These are phyloP conservation scores for Steinernema khuongi DNA, from an alignment of 1,140 invertebrate genomes.

Conservation along the genomic window DNA sequence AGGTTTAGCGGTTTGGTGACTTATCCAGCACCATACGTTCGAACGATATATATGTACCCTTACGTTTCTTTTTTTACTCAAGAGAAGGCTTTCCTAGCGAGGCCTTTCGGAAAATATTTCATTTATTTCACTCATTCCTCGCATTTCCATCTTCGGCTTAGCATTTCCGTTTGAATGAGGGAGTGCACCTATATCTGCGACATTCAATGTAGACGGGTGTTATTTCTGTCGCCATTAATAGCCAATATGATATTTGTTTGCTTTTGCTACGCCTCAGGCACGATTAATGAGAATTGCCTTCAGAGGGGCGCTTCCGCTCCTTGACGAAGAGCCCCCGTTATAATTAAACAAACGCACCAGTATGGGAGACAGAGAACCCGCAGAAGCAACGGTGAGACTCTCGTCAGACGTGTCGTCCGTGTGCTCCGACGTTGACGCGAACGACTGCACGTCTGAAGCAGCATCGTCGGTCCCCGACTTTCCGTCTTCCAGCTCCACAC, in stretches of 20 bases:
- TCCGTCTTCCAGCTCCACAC: constrained; percentile 1
- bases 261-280: background rate
- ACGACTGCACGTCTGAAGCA: background rate
- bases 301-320: background rate
- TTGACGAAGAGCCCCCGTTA: background rate
- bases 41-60: too few relatives aligned
- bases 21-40: too few relatives aligned
- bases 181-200: too few relatives aligned
- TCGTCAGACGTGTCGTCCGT: background rate
- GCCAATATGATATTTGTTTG: background rate
- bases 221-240: constrained; percentile 3
- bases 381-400: background rate
- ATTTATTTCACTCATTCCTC: background rate
- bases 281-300: background rate
- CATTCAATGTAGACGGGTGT: too few relatives aligned
- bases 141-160: background rate
- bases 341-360: constrained; percentile 9
- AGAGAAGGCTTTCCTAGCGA: too few relatives aligned
- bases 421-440: background rate
- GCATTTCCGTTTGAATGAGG: too few relatives aligned
- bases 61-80: too few relatives aligned
- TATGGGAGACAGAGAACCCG: background rate
- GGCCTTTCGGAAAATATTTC: too few relatives aligned
- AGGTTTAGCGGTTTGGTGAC: too few relatives aligned
- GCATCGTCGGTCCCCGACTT: background rate